These are phyloP conservation scores for Pristionchus japonicus DNA, from an alignment of 2,888 invertebrate species.

Conservation along the genomic window DNA sequence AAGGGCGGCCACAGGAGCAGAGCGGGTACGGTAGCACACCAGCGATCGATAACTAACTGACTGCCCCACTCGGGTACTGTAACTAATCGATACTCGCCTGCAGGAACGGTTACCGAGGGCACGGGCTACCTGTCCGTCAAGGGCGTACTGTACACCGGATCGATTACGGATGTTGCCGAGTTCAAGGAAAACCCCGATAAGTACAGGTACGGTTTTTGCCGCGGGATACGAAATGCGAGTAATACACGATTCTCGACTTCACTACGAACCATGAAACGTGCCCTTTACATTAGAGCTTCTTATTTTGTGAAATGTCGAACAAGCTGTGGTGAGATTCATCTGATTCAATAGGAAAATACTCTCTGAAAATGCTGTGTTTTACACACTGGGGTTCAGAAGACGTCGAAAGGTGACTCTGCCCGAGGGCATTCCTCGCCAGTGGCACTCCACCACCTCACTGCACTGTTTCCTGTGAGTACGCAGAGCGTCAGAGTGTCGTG, in stretches of 20 bases:
- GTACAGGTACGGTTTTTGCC: conserved; percentile 55
- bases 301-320: too few relatives aligned
- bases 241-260: too few relatives aligned
- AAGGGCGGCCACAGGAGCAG: conserved; percentile 13
- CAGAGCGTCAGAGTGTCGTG: background rate
- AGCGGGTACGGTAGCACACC: conserved; percentile 41
- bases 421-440: background rate
- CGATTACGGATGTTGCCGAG: conserved; percentile 87
- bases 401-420: background rate
- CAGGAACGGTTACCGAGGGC: conserved; percentile 58
- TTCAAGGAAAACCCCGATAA: conserved; percentile 80
- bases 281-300: too few relatives aligned
- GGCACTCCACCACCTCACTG: conserved; percentile 10
- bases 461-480: conserved; percentile 37
- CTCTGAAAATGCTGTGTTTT: too few relatives aligned
- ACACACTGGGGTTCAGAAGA: background rate
- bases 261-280: too few relatives aligned
- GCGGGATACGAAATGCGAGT: too few relatives aligned
- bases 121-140: conserved; percentile 71
- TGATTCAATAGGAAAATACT: too few relatives aligned
- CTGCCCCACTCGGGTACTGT: background rate
- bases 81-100: background rate
- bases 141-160: conserved; percentile 92
- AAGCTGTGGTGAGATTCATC: too few relatives aligned
- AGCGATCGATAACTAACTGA: background rate